phyloP scores from a whole-genome alignment of 2,113 vertebrate genomes.

The Lagopus leucura region DNA sequence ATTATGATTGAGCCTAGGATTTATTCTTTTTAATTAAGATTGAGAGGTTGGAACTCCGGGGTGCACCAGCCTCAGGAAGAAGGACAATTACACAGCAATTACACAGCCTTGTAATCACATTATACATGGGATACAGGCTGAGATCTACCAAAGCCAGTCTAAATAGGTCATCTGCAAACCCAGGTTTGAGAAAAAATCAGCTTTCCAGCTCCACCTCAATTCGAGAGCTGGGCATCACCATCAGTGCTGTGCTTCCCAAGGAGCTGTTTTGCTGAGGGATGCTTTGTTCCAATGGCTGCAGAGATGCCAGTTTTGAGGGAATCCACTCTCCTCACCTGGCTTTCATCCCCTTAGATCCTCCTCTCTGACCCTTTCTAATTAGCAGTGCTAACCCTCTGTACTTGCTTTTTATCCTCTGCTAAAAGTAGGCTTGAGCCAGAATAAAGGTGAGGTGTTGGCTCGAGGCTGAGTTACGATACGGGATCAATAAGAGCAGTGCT shows the following conservation, averaged over 20 bases:
- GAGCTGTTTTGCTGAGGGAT: not conserved
- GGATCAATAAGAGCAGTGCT: not conserved
- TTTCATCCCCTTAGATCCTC: not conserved
- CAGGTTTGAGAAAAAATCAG: not conserved
- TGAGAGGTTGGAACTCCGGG: constrained; percentile 37
- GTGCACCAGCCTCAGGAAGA: constrained; percentile 38
- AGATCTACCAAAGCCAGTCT: constrained; percentile 3
- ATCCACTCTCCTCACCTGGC: not conserved
- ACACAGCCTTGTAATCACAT: constrained; percentile 56
- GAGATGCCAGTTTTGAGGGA: not conserved
- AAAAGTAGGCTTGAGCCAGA: not conserved
- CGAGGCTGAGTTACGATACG: accelerated
- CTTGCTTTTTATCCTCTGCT: not conserved
- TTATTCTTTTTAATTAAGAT: constrained; percentile 53
- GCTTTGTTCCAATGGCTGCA: not conserved
- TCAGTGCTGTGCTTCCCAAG: accelerated
- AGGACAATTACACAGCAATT: constrained; percentile 43
- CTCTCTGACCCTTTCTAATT: not conserved
- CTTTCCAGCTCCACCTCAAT: not conserved
- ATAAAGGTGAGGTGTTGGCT: not conserved
- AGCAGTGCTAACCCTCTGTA: not conserved
- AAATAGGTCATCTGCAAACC: constrained; percentile 29
- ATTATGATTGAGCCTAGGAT: not conserved
- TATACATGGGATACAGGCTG: not conserved
- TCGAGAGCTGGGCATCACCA: not conserved